Conservation (phyloP, 1,140 invertebrate species). For the Dolichoris vasculosae region DNA sequence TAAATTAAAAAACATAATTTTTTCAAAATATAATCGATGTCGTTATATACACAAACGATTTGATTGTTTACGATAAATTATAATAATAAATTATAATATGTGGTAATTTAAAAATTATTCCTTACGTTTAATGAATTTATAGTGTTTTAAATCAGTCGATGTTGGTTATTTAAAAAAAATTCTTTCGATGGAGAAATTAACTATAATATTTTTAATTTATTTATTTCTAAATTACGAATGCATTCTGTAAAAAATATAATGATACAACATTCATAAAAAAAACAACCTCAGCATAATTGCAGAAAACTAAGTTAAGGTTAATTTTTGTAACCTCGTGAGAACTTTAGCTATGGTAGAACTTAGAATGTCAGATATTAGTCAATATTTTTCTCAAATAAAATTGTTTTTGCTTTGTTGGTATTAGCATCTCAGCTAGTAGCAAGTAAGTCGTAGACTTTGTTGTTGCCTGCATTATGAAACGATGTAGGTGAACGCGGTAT, state of each 20-base stretch:
- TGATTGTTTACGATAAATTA: too few relatives aligned
- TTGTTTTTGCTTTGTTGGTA: constrained; percentile 44
- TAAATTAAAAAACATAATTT: too few relatives aligned
- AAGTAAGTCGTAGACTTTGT: constrained; percentile 20
- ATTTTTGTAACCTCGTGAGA: constrained; percentile 49
- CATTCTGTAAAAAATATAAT: neutral
- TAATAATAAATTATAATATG: too few relatives aligned
- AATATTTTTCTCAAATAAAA: constrained; percentile 48
- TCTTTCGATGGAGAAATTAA: neutral
- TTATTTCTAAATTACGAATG: neutral
- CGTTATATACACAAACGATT: too few relatives aligned
- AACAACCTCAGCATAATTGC: constrained; percentile 40
- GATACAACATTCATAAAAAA: neutral
- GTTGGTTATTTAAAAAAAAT: neutral
- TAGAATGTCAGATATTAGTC: constrained; percentile 32
- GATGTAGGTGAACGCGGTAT: constrained; percentile 48
- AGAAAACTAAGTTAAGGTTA: constrained; percentile 46
- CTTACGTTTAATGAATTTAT: too few relatives aligned
- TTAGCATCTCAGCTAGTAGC: constrained; percentile 28
- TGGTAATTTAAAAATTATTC: too few relatives aligned
- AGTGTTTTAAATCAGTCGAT: too few relatives aligned
- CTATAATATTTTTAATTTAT: neutral
- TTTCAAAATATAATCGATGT: too few relatives aligned
- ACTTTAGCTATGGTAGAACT: constrained; percentile 5
- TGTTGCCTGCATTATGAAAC: constrained; percentile 39